A percentile compares a stretch with the other conserved stretches of the same genome.
Evolutionary conservation across 1,140 invertebrate species (phyloP).

Genomic region (Drosophila orena): DNA sequence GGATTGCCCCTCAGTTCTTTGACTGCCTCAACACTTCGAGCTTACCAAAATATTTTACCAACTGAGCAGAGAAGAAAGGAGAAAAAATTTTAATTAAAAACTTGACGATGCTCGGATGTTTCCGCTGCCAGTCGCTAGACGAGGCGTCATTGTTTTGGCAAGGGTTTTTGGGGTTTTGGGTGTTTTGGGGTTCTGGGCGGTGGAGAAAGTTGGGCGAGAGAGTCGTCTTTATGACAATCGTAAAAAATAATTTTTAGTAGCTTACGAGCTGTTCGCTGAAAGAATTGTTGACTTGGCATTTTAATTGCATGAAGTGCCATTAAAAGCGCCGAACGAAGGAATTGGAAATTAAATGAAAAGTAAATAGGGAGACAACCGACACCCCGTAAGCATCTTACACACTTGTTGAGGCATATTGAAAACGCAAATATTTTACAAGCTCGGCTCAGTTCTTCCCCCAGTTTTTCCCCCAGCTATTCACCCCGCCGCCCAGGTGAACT

Average conservation of each 20-base stretch:
- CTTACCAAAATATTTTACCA: conserved; percentile 70
- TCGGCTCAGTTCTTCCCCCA: conserved; percentile 36
- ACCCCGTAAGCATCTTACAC: conserved; percentile 49
- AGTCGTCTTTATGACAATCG: conserved; percentile 80
- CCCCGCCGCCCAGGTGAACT: conserved; percentile 18
- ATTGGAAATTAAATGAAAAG: conserved; percentile 72
- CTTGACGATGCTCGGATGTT: conserved; percentile 40
- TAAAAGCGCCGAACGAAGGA: conserved; percentile 60
- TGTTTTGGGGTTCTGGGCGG: too few relatives aligned
- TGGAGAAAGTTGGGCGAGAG: not conserved
- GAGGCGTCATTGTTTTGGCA: conserved; percentile 57
- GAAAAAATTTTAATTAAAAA: conserved; percentile 73
- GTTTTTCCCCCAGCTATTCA: too few relatives aligned
- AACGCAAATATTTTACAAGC: conserved; percentile 61
- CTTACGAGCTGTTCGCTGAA: conserved; percentile 58
- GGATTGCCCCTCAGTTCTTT: conserved; percentile 38
- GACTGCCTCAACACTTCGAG: conserved; percentile 35
- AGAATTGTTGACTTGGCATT: conserved; percentile 64
- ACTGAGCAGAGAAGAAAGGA: conserved; percentile 24
- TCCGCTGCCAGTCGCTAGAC: conserved; percentile 49
- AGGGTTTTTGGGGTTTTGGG: conserved; percentile 10
- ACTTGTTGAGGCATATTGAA: conserved; percentile 48
- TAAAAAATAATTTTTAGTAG: conserved; percentile 82
- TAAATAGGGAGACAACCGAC: conserved; percentile 36
- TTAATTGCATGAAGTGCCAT: conserved; percentile 78